These are phyloP conservation scores for Shargacucullia verbasci DNA, from an alignment of 2,888 invertebrate genomes.

Conservation along the genomic window DNA sequence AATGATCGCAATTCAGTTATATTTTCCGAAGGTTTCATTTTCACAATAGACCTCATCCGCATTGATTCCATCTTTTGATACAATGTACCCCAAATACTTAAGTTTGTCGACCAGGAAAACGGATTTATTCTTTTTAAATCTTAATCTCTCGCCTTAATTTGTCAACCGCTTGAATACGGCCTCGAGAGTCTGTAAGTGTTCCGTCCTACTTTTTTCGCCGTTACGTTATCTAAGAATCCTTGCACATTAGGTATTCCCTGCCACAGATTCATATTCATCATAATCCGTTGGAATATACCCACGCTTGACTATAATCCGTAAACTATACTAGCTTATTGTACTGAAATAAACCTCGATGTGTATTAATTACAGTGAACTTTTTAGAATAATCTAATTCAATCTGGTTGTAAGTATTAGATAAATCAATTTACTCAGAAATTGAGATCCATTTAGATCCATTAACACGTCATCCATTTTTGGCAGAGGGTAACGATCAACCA, in stretches of 20 bases:
- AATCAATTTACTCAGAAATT: too few relatives aligned
- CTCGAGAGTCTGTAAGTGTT: slow-evolving; percentile 7
- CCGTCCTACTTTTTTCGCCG: neutral
- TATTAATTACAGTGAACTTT: neutral
- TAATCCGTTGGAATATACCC: slow-evolving; percentile 1
- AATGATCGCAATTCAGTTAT: slow-evolving; percentile 37
- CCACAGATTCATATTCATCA: neutral
- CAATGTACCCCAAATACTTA: slow-evolving; percentile 9
- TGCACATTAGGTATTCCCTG: neutral
- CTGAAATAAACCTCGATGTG: neutral
- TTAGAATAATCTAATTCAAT: neutral
- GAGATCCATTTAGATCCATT: too few relatives aligned
- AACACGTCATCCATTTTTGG: too few relatives aligned
- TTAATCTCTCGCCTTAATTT: slow-evolving; percentile 10
- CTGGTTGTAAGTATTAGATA: neutral
- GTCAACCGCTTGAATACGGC: slow-evolving; percentile 2
- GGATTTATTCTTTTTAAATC: slow-evolving; percentile 6
- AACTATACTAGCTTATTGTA: slow-evolving; percentile 1
- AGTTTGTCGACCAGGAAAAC: slow-evolving; percentile 4
- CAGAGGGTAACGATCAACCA: too few relatives aligned
- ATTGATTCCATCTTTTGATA: slow-evolving; percentile 11
- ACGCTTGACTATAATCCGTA: neutral
- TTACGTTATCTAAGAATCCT: neutral
- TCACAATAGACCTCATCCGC: slow-evolving; percentile 17
- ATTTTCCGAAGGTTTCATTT: slow-evolving; percentile 22